Evolutionary conservation across 2,113 vertebrate species (phyloP), one percentile per base, ranked within the genome.

Genomic region (Cariama cristata): DNA sequence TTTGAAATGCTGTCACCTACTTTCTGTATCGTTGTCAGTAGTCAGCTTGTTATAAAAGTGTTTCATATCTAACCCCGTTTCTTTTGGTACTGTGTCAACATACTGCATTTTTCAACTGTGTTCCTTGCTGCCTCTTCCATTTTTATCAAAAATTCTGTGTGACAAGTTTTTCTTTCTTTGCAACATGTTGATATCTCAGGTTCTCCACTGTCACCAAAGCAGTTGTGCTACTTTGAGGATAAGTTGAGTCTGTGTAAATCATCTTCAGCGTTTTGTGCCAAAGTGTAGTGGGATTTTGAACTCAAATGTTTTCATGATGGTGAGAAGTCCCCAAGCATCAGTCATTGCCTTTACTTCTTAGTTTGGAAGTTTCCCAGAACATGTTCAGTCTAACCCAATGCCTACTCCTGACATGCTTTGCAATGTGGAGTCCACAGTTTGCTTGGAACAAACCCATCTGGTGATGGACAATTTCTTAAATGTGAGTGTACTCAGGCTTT

Each of bases 1-100:
- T 97, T 97, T 97, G 97, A 97, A 98, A 97, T 88, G 62, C 95
- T 98, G 97, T 97, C 97, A 96, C 96, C 97, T 96, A 96, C 95
- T 97, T 98, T 98, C 97, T 97, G 93, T 97, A 94, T 82, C 73
- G 30, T 95, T 97, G 97, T 98, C 97, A 97, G 93, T 28, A 97
- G 94, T 96, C 96, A 97, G 93, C 97, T 97, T 97, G 97, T 97
- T 97, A 98, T 96, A 79, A 97, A 97, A 95, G 92, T 93, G 91
- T 96, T 95, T 97, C 96, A 76, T 94, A 96, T 93, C 96, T 94
- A 96, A 60, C 96, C 96, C 93, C 84, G 58, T 95, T 97, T 96
- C 96, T 96, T 97, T 91, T 96, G 96, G 96, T 97, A 85, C 77
- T n/a, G 28, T 94, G 94, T 96, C 44, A 0, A 96, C 93, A 52